These are phyloP conservation scores for Anodontia alba DNA, from an alignment of 2,888 invertebrate genomes.

Conservation along the genomic window DNA sequence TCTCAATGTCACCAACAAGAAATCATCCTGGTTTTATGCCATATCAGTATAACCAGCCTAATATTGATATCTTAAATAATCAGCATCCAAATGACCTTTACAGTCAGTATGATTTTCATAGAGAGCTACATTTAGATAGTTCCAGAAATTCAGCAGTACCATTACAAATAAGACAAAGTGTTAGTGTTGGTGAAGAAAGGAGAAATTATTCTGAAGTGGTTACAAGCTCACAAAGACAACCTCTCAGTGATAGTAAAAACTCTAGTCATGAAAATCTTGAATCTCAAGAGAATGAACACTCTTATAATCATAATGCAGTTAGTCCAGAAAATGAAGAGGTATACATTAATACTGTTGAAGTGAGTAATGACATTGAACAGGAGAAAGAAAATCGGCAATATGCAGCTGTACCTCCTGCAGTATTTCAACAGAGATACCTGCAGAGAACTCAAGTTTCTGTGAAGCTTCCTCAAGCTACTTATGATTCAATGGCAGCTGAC, in stretches of 20 bases:
- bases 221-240: not conserved
- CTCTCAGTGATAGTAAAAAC: not conserved
- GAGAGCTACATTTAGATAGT: not conserved
- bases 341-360: not conserved
- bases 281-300: not conserved
- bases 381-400: not conserved
- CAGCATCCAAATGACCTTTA: not conserved
- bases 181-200: conserved; percentile 14
- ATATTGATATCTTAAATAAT: not conserved
- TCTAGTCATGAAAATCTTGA: not conserved
- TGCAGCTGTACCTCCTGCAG: conserved; percentile 29
- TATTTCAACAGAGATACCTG: conserved; percentile 43
- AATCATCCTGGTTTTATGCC: conserved; percentile 18
- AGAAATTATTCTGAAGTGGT: not conserved
- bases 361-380: not conserved
- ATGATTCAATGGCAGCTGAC: conserved; percentile 48
- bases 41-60: not conserved
- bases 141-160: conserved; percentile 2
- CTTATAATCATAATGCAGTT: not conserved
- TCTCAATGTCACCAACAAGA: conserved; percentile 47
- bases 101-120: conserved; percentile 6
- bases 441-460: conserved; percentile 58
- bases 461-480: conserved; percentile 54
- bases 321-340: not conserved
- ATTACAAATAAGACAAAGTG: conserved; percentile 10